Conservation (phyloP, 2,888 invertebrate species). For the Teleogryllus oceanicus region DNA sequence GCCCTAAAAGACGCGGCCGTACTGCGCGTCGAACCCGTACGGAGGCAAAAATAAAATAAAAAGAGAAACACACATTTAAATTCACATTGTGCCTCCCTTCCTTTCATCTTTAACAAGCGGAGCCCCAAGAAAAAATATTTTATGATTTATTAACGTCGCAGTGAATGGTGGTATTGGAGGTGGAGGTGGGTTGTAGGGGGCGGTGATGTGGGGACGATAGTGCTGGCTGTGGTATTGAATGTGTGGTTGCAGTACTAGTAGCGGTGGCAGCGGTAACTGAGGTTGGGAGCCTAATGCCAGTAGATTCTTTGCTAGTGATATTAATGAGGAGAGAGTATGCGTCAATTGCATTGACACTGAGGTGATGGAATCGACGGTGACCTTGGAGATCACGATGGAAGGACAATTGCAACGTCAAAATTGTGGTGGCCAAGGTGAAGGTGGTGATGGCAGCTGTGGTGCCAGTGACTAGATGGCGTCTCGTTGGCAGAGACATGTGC, state of each 20-base stretch:
- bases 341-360: constrained; percentile 3
- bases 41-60: constrained; percentile 1
- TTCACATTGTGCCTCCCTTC: background rate
- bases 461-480: background rate
- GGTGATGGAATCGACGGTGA: background rate
- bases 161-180: constrained; percentile 2
- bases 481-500: background rate
- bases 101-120: background rate
- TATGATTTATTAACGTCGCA: background rate
- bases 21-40: background rate
- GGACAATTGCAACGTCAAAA: background rate
- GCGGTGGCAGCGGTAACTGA: background rate
- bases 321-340: background rate
- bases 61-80: constrained; percentile 5
- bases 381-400: background rate
- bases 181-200: background rate
- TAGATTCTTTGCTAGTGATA: background rate
- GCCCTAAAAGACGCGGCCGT: background rate
- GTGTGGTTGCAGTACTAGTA: too few species aligned
- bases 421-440: too few species aligned
- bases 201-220: too few species aligned
- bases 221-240: too few species aligned
- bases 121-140: background rate
- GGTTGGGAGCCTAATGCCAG: background rate
- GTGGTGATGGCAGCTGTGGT: too few species aligned